These are phyloP conservation scores for Wasmannia auropunctata DNA, from an alignment of 1,140 invertebrate species.

Conservation along the genomic window DNA sequence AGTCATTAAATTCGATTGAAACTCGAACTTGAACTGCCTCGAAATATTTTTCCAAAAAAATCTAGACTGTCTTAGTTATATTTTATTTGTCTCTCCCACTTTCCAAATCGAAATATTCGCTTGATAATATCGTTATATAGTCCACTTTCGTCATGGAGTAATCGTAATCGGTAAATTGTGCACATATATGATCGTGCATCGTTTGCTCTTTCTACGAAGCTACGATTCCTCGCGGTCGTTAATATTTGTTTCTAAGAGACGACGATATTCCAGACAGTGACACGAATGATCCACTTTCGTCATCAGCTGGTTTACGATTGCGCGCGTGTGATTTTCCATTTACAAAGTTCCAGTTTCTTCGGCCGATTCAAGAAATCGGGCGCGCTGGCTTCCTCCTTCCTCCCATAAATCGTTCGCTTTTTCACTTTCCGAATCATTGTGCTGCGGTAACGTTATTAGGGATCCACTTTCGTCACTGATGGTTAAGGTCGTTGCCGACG, in stretches of 20 bases:
- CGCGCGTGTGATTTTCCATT: background rate
- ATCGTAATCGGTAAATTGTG: background rate
- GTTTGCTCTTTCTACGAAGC: background rate
- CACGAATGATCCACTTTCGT: constrained; percentile 25
- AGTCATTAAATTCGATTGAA: background rate
- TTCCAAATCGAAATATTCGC: background rate
- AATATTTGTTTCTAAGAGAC: background rate
- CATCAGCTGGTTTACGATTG: constrained; percentile 13
- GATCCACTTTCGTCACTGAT: constrained; percentile 23
- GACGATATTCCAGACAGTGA: background rate
- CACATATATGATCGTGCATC: background rate
- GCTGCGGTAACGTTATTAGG: constrained; percentile 10
- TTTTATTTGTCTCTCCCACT: background rate
- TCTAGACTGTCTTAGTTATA: background rate
- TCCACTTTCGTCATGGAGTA: background rate
- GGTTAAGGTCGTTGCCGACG: background rate
- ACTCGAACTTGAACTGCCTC: background rate
- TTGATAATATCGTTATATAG: background rate
- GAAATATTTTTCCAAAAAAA: background rate
- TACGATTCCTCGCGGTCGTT: background rate
- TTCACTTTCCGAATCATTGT: constrained; percentile 41
- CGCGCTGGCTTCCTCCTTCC: background rate
- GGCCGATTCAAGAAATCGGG: background rate
- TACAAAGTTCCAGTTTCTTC: constrained; percentile 37
- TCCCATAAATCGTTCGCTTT: background rate